A percentile compares a stretch with the other conserved stretches of the same genome.
Evolutionary conservation across 2,888 invertebrate genomes (phyloP).

Genomic region (Napeogenes sylphis): DNA sequence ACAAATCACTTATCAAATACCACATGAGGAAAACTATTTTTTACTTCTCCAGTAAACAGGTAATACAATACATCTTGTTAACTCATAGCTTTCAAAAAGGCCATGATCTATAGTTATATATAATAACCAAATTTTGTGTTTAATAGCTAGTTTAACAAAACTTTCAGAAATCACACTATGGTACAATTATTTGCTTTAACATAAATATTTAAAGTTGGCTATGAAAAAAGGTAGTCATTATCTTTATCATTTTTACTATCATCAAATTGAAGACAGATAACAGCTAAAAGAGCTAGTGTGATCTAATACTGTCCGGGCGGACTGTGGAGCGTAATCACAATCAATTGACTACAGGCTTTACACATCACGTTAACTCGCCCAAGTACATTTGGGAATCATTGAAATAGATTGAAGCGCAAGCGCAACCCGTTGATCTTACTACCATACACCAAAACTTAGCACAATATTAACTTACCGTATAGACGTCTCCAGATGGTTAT

Average conservation of each 20-base stretch:
- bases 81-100: too few species aligned
- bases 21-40: too few species aligned
- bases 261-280: not conserved
- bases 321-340: not conserved
- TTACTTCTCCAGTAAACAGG: too few species aligned
- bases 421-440: slow-evolving; percentile 8
- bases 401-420: slow-evolving; percentile 16
- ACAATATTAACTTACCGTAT: slow-evolving; percentile 9
- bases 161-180: too few species aligned
- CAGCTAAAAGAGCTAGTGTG: not conserved
- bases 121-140: too few species aligned
- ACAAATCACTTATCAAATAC: too few species aligned
- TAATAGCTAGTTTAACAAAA: too few species aligned
- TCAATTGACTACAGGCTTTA: not conserved
- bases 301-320: not conserved
- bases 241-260: slow-evolving; percentile 1
- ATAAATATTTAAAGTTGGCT: too few species aligned
- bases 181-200: too few species aligned
- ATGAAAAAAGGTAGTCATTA: not conserved
- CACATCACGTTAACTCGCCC: slow-evolving; percentile 1
- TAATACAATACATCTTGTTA: too few species aligned
- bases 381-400: slow-evolving; percentile 8
- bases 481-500: slow-evolving; percentile 4
- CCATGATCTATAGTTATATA: too few species aligned
- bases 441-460: not conserved